Evolutionary conservation across 2,888 invertebrate genomes (phyloP).

Genomic region (Orthosia gothica): DNA sequence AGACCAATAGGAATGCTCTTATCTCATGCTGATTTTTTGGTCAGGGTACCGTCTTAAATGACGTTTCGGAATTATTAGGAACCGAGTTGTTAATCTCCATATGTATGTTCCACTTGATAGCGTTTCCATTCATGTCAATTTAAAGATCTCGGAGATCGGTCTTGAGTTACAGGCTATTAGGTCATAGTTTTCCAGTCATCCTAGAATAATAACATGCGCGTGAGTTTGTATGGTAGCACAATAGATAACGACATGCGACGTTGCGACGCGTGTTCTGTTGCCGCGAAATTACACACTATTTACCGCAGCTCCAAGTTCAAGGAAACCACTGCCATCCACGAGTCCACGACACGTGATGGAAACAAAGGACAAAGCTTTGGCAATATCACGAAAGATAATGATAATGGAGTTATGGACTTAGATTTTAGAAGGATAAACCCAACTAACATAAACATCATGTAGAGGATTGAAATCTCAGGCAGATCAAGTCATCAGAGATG

Average conservation of each 20-base stretch:
- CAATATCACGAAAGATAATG: not conserved
- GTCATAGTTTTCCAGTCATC: not conserved
- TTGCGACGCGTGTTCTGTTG: slow-evolving; percentile 55
- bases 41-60: no score
- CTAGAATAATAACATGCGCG: not conserved
- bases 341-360: slow-evolving; percentile 13
- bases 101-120: not conserved
- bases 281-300: slow-evolving; percentile 60
- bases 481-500: not conserved
- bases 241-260: slow-evolving; percentile 39
- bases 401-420: not conserved
- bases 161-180: not conserved
- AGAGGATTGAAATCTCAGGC: not conserved
- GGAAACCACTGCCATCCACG: slow-evolving; percentile 54
- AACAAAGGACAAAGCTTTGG: slow-evolving; percentile 20
- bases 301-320: slow-evolving; percentile 72
- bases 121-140: not conserved
- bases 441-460: not conserved
- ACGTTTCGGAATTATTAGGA: no score
- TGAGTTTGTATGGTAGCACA: slow-evolving; percentile 45
- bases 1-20: no score
- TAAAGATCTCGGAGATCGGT: no score
- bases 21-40: no score
- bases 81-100: no score
- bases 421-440: not conserved